Conservation (phyloP, 2,113 vertebrate genomes). For the Arenaria interpres region DNA sequence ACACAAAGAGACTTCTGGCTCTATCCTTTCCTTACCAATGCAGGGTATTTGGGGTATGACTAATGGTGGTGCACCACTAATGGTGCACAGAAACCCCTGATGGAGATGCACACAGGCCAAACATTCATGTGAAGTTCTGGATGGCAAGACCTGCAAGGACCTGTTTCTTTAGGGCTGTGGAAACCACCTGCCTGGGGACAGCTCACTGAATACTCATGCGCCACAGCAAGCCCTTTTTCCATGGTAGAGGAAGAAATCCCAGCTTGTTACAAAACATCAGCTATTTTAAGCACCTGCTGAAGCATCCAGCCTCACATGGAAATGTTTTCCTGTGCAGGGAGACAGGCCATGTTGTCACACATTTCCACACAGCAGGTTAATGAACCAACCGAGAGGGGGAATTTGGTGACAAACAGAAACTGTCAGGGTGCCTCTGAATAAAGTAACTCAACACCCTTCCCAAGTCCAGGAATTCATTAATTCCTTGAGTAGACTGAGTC, state of each 20-base stretch:
- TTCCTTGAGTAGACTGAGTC: not conserved
- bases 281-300: conserved; percentile 51
- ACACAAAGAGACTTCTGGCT: not conserved
- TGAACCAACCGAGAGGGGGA: not conserved
- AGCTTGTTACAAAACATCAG: conserved; percentile 13
- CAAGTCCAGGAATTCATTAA: conserved; percentile 23
- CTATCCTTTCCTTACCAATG: not conserved
- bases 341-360: not conserved
- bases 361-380: not conserved
- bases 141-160: not conserved
- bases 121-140: not conserved
- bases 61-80: not conserved
- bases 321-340: not conserved
- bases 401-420: not conserved
- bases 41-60: not conserved
- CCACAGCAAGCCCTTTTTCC: not conserved
- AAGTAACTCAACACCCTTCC: not conserved
- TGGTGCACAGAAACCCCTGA: not conserved
- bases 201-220: not conserved
- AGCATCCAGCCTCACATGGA: not conserved
- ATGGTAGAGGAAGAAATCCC: conserved; percentile 3
- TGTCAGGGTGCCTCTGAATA: not conserved
- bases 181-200: not conserved
- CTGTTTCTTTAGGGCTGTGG: not conserved
- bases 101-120: not conserved